phyloP scores from a whole-genome alignment of 2,888 invertebrate genomes.

The Caprella mutica region DNA sequence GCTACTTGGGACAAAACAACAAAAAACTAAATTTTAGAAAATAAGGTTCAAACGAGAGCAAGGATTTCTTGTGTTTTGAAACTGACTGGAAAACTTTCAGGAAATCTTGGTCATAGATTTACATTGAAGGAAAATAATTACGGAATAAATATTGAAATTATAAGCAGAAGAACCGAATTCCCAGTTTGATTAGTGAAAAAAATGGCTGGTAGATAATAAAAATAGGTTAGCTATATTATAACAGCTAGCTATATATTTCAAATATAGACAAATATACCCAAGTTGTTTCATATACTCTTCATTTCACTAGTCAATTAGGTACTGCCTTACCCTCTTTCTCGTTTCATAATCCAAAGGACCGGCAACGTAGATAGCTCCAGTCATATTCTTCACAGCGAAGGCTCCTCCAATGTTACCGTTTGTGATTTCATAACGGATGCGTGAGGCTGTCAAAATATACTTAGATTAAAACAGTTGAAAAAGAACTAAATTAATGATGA shows the following conservation, averaged over 20 bases:
- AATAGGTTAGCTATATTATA: too few species aligned
- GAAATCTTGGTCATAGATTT: neutral
- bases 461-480: too few species aligned
- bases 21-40: neutral
- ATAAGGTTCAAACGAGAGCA: neutral
- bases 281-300: too few species aligned
- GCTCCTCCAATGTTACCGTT: slow-evolving; percentile 98
- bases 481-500: too few species aligned
- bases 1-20: too few species aligned
- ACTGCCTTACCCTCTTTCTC: slow-evolving; percentile 78
- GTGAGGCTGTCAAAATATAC: slow-evolving; percentile 91
- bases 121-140: neutral
- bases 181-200: too few species aligned
- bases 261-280: too few species aligned
- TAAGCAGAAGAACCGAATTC: too few species aligned
- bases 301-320: too few species aligned
- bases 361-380: slow-evolving; percentile 95
- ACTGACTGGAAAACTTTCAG: neutral
- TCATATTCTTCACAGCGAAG: slow-evolving; percentile 95
- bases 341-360: slow-evolving; percentile 95
- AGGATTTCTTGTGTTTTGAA: neutral
- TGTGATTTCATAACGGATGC: slow-evolving; percentile 98
- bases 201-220: too few species aligned
- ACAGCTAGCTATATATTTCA: too few species aligned
- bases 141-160: neutral